phyloP scores from a whole-genome alignment of 1,140 invertebrate genomes.

The Drosophila watanabei region DNA sequence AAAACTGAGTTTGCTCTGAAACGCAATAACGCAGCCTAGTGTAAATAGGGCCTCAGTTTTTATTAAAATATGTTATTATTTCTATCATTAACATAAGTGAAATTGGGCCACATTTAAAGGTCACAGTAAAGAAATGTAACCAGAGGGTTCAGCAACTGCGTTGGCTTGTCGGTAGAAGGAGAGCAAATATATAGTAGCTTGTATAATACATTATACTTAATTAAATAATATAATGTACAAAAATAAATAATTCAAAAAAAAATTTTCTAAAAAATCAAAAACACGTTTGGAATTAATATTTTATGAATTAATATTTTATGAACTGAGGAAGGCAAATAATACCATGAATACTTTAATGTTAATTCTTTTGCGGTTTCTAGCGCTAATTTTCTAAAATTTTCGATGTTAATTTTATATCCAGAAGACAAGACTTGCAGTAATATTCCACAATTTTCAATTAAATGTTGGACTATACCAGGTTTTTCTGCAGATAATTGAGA shows the following conservation, averaged over 20 bases:
- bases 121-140: no score
- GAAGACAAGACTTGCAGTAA: constrained; percentile 22
- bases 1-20: no score
- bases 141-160: no score
- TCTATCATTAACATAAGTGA: no score
- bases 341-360: constrained; percentile 20
- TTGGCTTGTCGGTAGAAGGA: no score
- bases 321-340: constrained; percentile 19
- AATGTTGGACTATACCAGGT: background rate
- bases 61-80: no score
- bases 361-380: background rate
- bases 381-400: constrained; percentile 11
- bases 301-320: constrained; percentile 27
- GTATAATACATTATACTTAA: no score
- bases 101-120: no score
- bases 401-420: background rate
- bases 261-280: constrained; percentile 6
- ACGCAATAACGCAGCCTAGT: no score
- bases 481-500: background rate
- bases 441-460: constrained; percentile 14
- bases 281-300: constrained; percentile 2
- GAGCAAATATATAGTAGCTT: no score
- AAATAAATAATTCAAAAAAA: background rate
- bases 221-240: background rate
- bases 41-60: no score